These are phyloP conservation scores for Nephotettix cincticeps DNA, from an alignment of 1,140 invertebrate species.

Conservation along the genomic window DNA sequence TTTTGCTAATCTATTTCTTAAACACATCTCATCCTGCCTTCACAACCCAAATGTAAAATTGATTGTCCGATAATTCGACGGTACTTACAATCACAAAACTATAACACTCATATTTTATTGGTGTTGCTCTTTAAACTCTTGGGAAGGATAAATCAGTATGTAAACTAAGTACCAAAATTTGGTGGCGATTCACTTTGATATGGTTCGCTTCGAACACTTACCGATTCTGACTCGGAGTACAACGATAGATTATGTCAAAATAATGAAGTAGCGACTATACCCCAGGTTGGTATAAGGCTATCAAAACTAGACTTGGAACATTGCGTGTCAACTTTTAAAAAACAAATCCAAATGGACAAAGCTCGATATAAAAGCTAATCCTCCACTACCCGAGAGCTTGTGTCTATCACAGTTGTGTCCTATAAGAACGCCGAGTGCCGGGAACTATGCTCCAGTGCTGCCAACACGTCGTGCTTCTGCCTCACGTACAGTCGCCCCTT, in stretches of 20 bases:
- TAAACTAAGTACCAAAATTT: too few species aligned
- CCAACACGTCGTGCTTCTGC: slow-evolving; percentile 83
- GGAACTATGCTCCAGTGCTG: slow-evolving; percentile 72
- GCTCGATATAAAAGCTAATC: background rate
- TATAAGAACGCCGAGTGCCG: slow-evolving; percentile 38
- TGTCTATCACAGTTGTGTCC: background rate
- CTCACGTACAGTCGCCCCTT: slow-evolving; percentile 89
- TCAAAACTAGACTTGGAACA: background rate
- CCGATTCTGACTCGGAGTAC: too few species aligned
- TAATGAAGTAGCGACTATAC: background rate
- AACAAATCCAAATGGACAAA: background rate
- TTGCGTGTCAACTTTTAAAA: background rate
- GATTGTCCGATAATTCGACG: background rate
- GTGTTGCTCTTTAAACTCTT: too few species aligned
- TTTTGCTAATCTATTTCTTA: background rate
- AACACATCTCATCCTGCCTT: background rate
- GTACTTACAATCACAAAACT: background rate
- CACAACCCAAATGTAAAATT: background rate
- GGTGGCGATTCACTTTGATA: too few species aligned
- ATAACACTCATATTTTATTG: background rate
- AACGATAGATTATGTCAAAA: too few species aligned
- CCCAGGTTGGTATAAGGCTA: background rate
- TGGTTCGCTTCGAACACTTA: too few species aligned
- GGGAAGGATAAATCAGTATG: too few species aligned
- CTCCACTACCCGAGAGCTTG: background rate